Base-by-base conservation (phyloP, 2,797 vertebrate genomes). In the Hypotaenidia okinawae region DNA sequence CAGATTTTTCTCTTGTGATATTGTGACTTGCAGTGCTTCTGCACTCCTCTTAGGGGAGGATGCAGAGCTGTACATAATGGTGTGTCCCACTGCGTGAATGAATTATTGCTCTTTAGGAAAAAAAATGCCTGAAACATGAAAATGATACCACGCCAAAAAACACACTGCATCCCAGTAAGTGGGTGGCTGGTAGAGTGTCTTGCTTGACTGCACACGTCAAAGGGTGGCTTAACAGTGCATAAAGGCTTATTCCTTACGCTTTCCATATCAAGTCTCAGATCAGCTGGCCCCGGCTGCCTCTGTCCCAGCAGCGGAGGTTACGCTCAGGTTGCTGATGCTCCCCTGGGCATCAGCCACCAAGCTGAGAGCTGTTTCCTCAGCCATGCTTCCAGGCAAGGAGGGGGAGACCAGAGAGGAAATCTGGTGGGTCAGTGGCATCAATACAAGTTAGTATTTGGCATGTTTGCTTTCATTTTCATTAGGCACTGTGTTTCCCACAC, bases 401-500 rank as follows among this genome's bases (percentile, higher is more conserved):
- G 52, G 69, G 32, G 37, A 54, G 22, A 73, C 4, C 25, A 9
- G 28, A 77, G 28, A 25, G 17, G 19, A 80, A 16, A 22, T 39
- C 55, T 28, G 27, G 39, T 18, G 51, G 28, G 32, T 13, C 77
- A 51, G 32, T 66, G 47, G 21, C 35, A 77, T 17, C 3, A 0
- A 6, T 74, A 49, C 0, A 2, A 52, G 24, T 57, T 1, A 1
- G 8, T 63, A 11, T 57, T 54, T 87, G 43, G 4, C 0, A 0
- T 52, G 21, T 10, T 78, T 66, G 19, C 21, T 67, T 68, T 37
- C 30, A 7, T 2, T 1, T 73, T 76, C 16, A 5, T 70, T n/a
- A 62, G 32, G 57, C 47, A 28, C 22, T 49, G 6, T 1, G 0
- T 54, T 82, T 84, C 33, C 35, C 32, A 67, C 33, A 28, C 41